phyloP scores from a whole-genome alignment of 1,140 invertebrate genomes.

The Artemia franciscana region DNA sequence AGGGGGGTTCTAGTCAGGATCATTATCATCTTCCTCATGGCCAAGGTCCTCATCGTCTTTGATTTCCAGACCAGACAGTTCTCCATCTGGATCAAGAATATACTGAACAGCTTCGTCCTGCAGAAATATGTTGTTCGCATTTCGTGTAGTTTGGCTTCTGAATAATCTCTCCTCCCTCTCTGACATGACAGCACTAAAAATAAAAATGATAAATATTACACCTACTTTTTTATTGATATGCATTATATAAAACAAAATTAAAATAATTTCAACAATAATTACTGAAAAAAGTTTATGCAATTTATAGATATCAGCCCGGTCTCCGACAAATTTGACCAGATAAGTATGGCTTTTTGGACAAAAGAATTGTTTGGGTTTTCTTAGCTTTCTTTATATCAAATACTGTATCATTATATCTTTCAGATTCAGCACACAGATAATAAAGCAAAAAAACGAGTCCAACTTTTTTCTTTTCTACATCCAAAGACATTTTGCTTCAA shows the following conservation, averaged over 20 bases:
- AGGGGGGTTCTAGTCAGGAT: not conserved
- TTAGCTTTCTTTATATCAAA: too few relatives aligned
- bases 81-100: not conserved
- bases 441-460: too few relatives aligned
- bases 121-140: not conserved
- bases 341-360: too few relatives aligned
- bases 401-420: too few relatives aligned
- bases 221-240: not conserved
- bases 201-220: not conserved
- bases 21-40: not conserved
- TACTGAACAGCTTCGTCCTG: not conserved
- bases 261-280: too few relatives aligned
- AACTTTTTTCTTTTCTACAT: too few relatives aligned
- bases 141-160: not conserved
- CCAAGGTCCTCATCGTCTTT: not conserved
- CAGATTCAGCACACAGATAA: too few relatives aligned
- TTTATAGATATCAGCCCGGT: too few relatives aligned
- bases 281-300: too few relatives aligned
- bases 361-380: too few relatives aligned
- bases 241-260: not conserved
- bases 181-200: not conserved
- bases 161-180: not conserved
- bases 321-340: too few relatives aligned
- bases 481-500: too few relatives aligned
- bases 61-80: not conserved